Evolutionary conservation across 2,113 vertebrate species (phyloP), one percentile per base, ranked within the genome.

Genomic region (Passer domesticus): DNA sequence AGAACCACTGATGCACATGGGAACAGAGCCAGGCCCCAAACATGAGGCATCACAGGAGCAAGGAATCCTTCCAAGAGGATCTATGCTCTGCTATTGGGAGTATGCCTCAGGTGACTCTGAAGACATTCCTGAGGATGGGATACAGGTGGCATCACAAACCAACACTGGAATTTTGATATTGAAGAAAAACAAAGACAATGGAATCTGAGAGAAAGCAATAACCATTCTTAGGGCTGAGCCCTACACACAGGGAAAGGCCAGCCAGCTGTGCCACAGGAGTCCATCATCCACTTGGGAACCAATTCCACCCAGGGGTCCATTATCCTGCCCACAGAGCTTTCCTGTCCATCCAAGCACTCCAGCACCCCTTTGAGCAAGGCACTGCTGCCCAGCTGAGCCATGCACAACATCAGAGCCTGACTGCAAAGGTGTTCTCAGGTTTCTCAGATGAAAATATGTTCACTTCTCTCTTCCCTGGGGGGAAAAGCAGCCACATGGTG

Each of bases 41-140:
- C 33, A 10, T 4, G 25, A 78, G 83, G 24, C 18, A 21, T 13
- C 17, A 55, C 0, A 0, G 6, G 43, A 68, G 47, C 6, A 49
- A 75, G 23, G 44, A 88, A 12, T 25, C 35, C 39, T 85, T 82
- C 70, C 37, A 39, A 22, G 15, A 55, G 35, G 13, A 47, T 53
- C 89, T 31, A 22, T 33, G 27, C 9, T 56, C 11, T 67, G 68
- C 55, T 55, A 0, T 24, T 86, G 35, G 44, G 18, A 47, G 1
- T 14, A 23, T 33, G 13, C 22, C 44, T 68, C 11, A 53, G 15
- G 25, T 24, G 58, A 82, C 55, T 47, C 35, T 82, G 28, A 86
- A n/a, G 49, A n/a, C 0, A 0, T 24, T 74, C 43, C 66, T 43
- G 33, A 59, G 62, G 33, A 13, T 43, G 13, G 46, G 41, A 33